phyloP scores from a whole-genome alignment of 2,113 vertebrate species.

The Neolamprologus hecqui region DNA sequence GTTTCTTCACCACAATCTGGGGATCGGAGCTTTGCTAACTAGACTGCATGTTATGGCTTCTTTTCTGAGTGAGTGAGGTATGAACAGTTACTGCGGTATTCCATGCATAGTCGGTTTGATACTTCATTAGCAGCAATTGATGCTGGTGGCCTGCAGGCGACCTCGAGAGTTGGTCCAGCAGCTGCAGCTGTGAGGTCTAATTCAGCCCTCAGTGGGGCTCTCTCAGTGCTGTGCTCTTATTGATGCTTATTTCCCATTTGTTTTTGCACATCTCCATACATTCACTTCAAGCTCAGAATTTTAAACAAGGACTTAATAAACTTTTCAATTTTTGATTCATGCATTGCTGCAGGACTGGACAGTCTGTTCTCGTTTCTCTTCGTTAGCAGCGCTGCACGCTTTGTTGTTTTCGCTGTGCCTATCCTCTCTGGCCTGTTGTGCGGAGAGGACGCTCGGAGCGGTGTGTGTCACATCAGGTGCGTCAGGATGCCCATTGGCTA shows the following conservation, averaged over 20 bases:
- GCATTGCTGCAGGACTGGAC: slow-evolving; percentile 12
- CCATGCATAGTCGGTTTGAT: slow-evolving; percentile 2
- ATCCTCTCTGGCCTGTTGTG: slow-evolving; percentile 34
- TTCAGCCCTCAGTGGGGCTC: neutral
- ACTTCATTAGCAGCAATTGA: slow-evolving; percentile 33
- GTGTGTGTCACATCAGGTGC: slow-evolving; percentile 68
- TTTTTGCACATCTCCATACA: neutral
- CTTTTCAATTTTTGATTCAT: neutral
- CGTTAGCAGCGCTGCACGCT: neutral
- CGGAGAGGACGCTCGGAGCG: slow-evolving; percentile 31
- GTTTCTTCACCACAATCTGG: neutral
- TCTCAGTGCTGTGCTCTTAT: neutral
- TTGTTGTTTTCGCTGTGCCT: slow-evolving; percentile 41
- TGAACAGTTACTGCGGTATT: neutral
- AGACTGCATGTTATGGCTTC: neutral
- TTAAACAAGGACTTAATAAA: slow-evolving; percentile 12
- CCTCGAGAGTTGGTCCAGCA: slow-evolving; percentile 26
- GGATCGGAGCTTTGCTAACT: neutral
- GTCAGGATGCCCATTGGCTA: slow-evolving; percentile 65
- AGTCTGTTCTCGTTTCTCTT: slow-evolving; percentile 32
- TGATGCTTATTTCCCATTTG: neutral
- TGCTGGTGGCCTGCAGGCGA: slow-evolving; percentile 22
- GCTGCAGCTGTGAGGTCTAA: slow-evolving; percentile 9
- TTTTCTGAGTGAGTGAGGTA: neutral
- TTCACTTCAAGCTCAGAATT: neutral